Evolutionary conservation across 2,113 vertebrate genomes (phyloP), one percentile per base, ranked within the genome.

Genomic region (Vanacampus margaritifer): DNA sequence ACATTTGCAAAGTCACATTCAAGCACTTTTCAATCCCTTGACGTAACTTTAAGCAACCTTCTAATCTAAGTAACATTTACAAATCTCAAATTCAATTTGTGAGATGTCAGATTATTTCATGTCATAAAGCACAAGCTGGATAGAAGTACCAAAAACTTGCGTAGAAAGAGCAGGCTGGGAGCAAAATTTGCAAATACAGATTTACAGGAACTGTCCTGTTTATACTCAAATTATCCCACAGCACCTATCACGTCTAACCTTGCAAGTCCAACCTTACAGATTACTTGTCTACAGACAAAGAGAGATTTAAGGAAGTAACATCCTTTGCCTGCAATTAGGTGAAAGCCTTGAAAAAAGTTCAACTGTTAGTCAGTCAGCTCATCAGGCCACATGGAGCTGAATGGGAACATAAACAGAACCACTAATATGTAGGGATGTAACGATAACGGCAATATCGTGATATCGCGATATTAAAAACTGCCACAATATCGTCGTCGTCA

Each of bases 221-320:
- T 72, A 61, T 74, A 75, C 56, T 82, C 23, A 75, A 72, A 79
- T 72, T 63, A 69, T 79, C 54, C 32, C 67, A 23, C 37, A 66
- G 68, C 60, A 64, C 46, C 73, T 68, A 41, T 19, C 43, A 45
- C 17, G 43, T 45, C 43, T 17, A 45, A 45, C 43, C 12, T 28
- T 79, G 81, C 87, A 90, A 87, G 87, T 69, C 83, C 39, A 1
- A 77, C 86, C 84, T 76, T 88, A 87, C 73, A 76, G 57, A 65
- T 71, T 45, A 72, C 54, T 54, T 17, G 50, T 67, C 67, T 75
- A 21, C 26, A 57, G 74, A 89, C 79, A 83, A 85, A 87, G 43
- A 57, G 56, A 73, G 68, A 39, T 66, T 65, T 69, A 81, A 78
- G 67, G 39, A 80, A 74, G 67, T 35, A 23, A 48, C 73, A 8